Percentiles rank a stretch among this genome's conserved stretches.
Conservation (phyloP, 2,113 vertebrate genomes). For the Thryonomys swinderianus region DNA sequence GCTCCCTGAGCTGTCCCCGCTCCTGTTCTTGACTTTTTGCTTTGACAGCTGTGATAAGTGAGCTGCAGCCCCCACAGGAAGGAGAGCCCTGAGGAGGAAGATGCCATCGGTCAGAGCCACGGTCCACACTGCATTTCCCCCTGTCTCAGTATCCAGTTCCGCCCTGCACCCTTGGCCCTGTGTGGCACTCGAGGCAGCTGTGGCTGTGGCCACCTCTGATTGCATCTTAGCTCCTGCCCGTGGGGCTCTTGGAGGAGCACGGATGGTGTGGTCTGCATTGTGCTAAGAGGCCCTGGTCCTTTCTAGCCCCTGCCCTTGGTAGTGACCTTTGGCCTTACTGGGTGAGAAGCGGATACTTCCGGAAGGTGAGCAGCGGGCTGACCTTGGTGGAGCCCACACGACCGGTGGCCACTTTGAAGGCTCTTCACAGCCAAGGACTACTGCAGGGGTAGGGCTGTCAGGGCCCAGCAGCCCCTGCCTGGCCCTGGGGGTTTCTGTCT, state of each 20-base stretch:
- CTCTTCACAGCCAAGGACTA: conserved; percentile 50
- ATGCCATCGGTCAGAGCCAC: conserved; percentile 54
- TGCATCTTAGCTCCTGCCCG: conserved; percentile 38
- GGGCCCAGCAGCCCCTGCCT: not conserved
- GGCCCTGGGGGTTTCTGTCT: conserved; percentile 34
- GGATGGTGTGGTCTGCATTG: not conserved
- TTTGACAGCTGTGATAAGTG: conserved; percentile 61
- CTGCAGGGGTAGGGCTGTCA: not conserved
- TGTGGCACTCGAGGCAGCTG: conserved; percentile 39
- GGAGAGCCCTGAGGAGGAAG: conserved; percentile 20
- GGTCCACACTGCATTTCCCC: not conserved
- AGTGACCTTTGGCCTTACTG: fast-evolving
- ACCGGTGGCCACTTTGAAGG: conserved; percentile 52
- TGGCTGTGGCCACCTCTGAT: not conserved
- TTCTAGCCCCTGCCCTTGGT: not conserved
- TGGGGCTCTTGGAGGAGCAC: conserved; percentile 16
- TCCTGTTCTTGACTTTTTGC: conserved; percentile 64
- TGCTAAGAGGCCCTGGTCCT: conserved; percentile 35
- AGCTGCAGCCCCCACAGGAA: not conserved
- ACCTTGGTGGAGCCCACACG: conserved; percentile 4
- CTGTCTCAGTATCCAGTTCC: conserved; percentile 50
- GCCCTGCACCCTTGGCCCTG: not conserved
- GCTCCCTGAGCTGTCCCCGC: conserved; percentile 30
- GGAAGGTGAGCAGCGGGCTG: not conserved
- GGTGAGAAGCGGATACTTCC: too few species aligned